Evolutionary conservation across 2,113 vertebrate species (phyloP), one percentile per base, ranked within the genome.

Genomic region (Oryzias curvinotus): DNA sequence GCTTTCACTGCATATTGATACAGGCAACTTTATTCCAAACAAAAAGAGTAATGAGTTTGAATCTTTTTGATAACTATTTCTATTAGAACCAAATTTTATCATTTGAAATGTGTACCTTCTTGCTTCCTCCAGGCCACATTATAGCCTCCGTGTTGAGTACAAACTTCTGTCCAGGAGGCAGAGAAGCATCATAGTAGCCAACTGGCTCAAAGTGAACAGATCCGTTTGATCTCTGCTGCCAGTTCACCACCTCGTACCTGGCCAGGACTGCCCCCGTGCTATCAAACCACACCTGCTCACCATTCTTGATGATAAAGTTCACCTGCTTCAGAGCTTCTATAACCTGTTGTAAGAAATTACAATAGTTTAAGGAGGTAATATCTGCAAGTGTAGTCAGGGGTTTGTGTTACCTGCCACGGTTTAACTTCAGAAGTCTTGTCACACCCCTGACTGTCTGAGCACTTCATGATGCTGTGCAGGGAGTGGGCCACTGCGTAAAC

Each of bases 161-260:
- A 71, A 92, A 89, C 47, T 64, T 85, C 56, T 86, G 52, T 58
- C 85, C 87, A 25, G 65, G 62, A 15, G 87, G 88, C 16, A 88
- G 57, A 0, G 89, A 89, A 14, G 87, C 88, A 3, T 92, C 91
- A 51, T 91, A 92, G 63, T 85, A 91, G 30, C 91, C 91, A 4
- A 92, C 87, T 41, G 83, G 82, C 64, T 82, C 87, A 61, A 92
- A 92, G 26, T 82, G 66, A 26, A 91, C 70, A 0, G 66, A 77
- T 18, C 83, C 82, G 12, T 81, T 67, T 7, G 69, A 19, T n/a
- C 76, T 75, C 12, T 19, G 75, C 54, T 91, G 89, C 91, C 91
- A 92, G 75, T 92, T 92, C 44, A 92, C 78, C 59, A 92, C 78
- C 41, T 92, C 90, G 56, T 91, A 92, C 14, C 42, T 78, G 44